Evolutionary conservation across 2,113 vertebrate genomes (phyloP).

Genomic region (Mesoclemmys tuberculata): DNA sequence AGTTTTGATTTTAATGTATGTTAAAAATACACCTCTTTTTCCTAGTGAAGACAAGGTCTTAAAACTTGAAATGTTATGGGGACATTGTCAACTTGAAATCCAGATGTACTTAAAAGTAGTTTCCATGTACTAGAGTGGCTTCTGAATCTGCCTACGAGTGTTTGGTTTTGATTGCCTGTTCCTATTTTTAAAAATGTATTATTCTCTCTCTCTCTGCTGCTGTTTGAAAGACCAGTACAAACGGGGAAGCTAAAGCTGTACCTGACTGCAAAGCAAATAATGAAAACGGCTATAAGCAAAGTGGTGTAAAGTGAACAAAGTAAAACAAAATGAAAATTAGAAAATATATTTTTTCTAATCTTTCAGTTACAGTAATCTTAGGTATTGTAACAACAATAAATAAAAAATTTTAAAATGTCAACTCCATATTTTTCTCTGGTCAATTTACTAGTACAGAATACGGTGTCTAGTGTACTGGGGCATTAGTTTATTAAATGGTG

Average conservation of each 20-base stretch:
- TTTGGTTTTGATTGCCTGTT: not conserved
- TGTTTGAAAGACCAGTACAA: rapidly evolving
- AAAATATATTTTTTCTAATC: not conserved
- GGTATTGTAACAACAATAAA: not conserved
- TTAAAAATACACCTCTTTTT: not conserved
- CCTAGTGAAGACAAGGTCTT: not conserved
- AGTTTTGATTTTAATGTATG: no score
- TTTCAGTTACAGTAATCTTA: not conserved
- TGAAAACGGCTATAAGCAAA: not conserved
- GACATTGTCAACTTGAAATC: not conserved
- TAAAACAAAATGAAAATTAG: not conserved
- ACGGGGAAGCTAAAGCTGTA: not conserved
- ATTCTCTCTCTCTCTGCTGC: not conserved
- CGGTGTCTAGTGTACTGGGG: no score
- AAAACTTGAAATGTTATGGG: not conserved
- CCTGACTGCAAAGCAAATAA: not conserved
- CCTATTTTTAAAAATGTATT: not conserved
- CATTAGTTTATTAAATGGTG: not conserved
- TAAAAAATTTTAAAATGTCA: not conserved
- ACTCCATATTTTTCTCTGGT: not conserved
- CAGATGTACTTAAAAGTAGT: not conserved
- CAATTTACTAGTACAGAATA: not conserved
- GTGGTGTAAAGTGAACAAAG: not conserved
- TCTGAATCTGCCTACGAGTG: not conserved
- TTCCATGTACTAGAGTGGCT: not conserved